Evolutionary conservation across 2,113 vertebrate species (phyloP).

Genomic region (Ochotona curzoniae): DNA sequence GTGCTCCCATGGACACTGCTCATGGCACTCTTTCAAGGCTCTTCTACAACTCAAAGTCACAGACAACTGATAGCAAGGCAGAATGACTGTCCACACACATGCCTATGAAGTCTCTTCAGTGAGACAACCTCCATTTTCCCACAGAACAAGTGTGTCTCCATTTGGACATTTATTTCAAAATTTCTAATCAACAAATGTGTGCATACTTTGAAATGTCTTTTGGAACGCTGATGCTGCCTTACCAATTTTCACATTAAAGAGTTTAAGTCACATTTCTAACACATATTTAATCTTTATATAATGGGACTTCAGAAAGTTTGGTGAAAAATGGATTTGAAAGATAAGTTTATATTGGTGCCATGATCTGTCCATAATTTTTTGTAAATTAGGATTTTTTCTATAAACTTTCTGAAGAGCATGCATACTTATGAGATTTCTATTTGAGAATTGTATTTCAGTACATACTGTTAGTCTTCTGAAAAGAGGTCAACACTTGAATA

Average conservation of each 20-base stretch:
- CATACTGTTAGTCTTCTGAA: constrained; percentile 3
- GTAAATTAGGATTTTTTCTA: too few relatives aligned
- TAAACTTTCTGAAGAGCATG: too few relatives aligned
- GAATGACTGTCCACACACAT: neutral
- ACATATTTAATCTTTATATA: neutral
- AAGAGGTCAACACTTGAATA: neutral
- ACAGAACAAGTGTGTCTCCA: neutral
- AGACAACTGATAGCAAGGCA: fast-evolving
- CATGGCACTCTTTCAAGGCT: fast-evolving
- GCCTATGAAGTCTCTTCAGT: neutral
- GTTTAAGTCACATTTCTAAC: neutral
- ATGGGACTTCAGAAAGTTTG: too few relatives aligned
- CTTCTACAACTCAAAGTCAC: neutral
- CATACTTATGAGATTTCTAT: neutral
- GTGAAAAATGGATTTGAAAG: too few relatives aligned
- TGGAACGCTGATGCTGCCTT: neutral
- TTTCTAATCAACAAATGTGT: neutral
- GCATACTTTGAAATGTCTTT: neutral
- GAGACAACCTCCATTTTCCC: neutral
- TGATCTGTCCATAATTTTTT: too few relatives aligned
- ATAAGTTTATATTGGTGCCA: too few relatives aligned
- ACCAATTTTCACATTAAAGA: neutral
- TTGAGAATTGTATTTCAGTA: constrained; percentile 6
- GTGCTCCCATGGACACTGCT: fast-evolving
- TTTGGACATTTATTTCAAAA: neutral